phyloP scores from a whole-genome alignment of 2,888 invertebrate genomes.

The Syritta pipiens region DNA sequence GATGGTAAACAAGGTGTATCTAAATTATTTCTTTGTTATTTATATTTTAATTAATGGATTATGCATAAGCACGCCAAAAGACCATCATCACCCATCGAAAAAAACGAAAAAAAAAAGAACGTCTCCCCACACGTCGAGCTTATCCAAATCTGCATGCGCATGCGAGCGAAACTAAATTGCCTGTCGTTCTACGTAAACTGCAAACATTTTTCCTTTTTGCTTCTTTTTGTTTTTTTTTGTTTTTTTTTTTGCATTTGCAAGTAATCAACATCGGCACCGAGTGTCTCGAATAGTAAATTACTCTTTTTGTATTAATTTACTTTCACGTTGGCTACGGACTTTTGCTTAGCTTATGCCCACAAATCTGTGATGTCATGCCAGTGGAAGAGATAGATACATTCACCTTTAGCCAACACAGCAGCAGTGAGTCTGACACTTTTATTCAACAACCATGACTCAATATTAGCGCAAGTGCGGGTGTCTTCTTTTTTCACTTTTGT shows the following conservation, averaged over 20 bases:
- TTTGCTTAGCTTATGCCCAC: not conserved
- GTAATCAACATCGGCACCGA: not conserved
- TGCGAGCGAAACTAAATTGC: too few relatives aligned
- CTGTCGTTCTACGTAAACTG: too few relatives aligned
- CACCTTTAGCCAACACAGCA: conserved; percentile 34
- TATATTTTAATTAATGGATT: too few relatives aligned
- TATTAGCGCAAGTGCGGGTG: conserved; percentile 13
- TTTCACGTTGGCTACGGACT: not conserved
- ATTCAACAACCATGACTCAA: conserved; percentile 51
- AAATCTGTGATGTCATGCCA: conserved; percentile 14
- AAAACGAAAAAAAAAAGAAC: too few relatives aligned
- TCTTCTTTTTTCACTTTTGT: conserved; percentile 7
- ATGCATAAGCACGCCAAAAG: too few relatives aligned
- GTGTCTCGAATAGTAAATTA: conserved; percentile 9
- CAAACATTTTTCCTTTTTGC: too few relatives aligned
- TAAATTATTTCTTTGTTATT: too few relatives aligned
- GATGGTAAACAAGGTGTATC: too few relatives aligned
- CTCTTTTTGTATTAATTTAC: not conserved
- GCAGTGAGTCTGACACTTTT: conserved; percentile 45
- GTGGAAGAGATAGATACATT: conserved; percentile 37
- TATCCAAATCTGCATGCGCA: too few relatives aligned
- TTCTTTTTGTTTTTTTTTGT: too few relatives aligned
- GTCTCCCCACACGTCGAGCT: too few relatives aligned
- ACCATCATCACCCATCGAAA: too few relatives aligned
- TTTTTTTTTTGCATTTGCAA: not conserved